Conservation (phyloP, 2,113 vertebrate genomes). For the Zeus faber region DNA sequence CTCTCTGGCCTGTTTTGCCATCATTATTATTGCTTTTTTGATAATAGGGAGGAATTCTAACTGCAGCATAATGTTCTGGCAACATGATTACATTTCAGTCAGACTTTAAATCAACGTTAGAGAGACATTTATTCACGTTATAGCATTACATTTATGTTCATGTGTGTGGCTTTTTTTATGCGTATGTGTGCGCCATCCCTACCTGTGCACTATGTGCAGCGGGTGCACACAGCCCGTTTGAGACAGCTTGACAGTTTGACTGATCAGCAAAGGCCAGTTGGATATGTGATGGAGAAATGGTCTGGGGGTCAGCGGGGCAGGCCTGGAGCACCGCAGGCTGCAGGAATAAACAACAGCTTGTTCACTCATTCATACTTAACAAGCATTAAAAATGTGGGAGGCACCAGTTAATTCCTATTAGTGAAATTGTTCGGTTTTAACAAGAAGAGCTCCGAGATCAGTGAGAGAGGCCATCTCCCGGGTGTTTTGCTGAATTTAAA, state of each 20-base stretch:
- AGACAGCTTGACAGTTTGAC: slow-evolving; percentile 64
- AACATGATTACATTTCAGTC: background rate
- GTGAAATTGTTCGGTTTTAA: too few species aligned
- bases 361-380: too few species aligned
- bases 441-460: too few species aligned
- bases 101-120: too few species aligned
- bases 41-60: slow-evolving; percentile 11
- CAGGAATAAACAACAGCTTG: slow-evolving; percentile 26
- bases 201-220: slow-evolving; percentile 67
- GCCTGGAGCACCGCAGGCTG: slow-evolving; percentile 56
- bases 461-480: too few species aligned
- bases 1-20: slow-evolving; percentile 22
- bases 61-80: slow-evolving; percentile 9
- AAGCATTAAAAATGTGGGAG: too few species aligned
- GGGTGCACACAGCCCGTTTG: slow-evolving; percentile 70
- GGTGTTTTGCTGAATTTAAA: too few species aligned
- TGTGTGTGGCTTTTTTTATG: too few species aligned
- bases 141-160: too few species aligned
- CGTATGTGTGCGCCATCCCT: slow-evolving; percentile 18
- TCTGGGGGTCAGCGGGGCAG: slow-evolving; percentile 59
- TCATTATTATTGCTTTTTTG: slow-evolving; percentile 1
- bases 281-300: slow-evolving; percentile 70
- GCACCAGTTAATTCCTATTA: too few species aligned
- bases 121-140: background rate
- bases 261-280: slow-evolving; percentile 71